Base-by-base conservation (phyloP, 2,113 vertebrate species). In the Piaya cayana region DNA sequence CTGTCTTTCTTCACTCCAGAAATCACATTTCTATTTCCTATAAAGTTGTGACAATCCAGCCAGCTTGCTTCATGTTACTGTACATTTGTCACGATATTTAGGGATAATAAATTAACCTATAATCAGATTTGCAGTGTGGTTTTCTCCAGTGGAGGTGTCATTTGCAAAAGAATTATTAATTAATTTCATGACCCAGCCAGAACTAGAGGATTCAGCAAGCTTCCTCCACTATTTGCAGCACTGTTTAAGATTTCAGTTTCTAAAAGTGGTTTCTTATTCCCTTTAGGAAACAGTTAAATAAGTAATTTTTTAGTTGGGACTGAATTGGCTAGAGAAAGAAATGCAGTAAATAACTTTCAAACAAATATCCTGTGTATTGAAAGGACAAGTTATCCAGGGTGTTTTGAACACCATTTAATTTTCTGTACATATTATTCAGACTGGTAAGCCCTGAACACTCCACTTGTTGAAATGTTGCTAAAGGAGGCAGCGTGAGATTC, bases 11-110 rank as follows among this genome's bases (percentile, higher is more conserved):
- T 77, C 74, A 25, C 42, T 82, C 36, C 82, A 80, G 36, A 90
- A 96, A 82, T 20, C 39, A 27, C 39, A 62, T 72, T 89, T 68
- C 56, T 90, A 17, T 71, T 95, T 94, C 82, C 81, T 67, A 77
- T 39, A 70, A 58, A 50, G 34, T 21, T 74, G 47, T 36, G 42
- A 70, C 53, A 88, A 58, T 18, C 20, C 27, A 82, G 58, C 30
- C 47, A 58, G 50, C 60, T 67, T 71, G 70, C 43, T 82, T 86
- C 90, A 78, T 47, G 60, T 68, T 82, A 59, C 34, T 80, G 68
- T 53, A 94, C 8, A 39, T 80, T 87, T 85, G 37, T 64, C 32
- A 37, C 74, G n/a, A 88, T 42, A 22, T 77, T 85, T 93, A 70
- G 30, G 42, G 36, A 64, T 77, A 88, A 82, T 29, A 92, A 93